Base-by-base conservation (phyloP, 2,113 vertebrate genomes). In the Nothocercus nigrocapillus region DNA sequence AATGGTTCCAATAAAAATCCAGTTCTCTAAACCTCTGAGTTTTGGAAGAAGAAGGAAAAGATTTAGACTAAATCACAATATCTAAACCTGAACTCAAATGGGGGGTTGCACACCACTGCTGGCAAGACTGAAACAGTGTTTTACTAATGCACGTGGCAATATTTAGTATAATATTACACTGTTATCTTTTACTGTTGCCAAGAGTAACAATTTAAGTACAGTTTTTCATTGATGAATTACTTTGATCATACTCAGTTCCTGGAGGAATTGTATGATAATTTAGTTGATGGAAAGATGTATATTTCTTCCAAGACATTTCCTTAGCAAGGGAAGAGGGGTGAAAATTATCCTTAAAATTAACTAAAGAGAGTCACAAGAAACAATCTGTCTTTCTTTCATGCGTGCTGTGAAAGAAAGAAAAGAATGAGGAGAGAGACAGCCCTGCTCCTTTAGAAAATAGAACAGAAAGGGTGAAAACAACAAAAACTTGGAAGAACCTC, bases 1-100 rank as follows among this genome's bases (percentile, higher is more conserved):
- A 97, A 95, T 97, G 96, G 82, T 98, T 98, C 97, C 96, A 98
- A 98, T 98, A 98, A 98, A 98, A 97, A 82, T 84, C 63, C 64
- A 94, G 45, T 74, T 95, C 93, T 97, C 78, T 96, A 97, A 98
- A 97, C 84, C 90, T 93, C 89, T 96, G 92, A 95, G 73, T 95
- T 97, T 98, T 98, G 97, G 97, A 97, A 97, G 75, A 88, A 74
- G 75, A 96, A 96, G 87, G 63, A 94, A 94, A 96, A 96, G 91
- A 96, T 97, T 96, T 97, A 93, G 80, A 96, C 93, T 95, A 94
- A 97, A 97, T 96, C 85, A 54, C 93, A 95, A 93, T 79, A 95
- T 97, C 87, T 69, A 76, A 97, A 95, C 94, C 54, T 97, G 94
- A 97, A 90, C 95, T 96, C 82, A 32, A 94, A 93, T 90, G 51